Evolutionary conservation across 2,113 vertebrate species (phyloP).

Genomic region (Xyrauchen texanus): DNA sequence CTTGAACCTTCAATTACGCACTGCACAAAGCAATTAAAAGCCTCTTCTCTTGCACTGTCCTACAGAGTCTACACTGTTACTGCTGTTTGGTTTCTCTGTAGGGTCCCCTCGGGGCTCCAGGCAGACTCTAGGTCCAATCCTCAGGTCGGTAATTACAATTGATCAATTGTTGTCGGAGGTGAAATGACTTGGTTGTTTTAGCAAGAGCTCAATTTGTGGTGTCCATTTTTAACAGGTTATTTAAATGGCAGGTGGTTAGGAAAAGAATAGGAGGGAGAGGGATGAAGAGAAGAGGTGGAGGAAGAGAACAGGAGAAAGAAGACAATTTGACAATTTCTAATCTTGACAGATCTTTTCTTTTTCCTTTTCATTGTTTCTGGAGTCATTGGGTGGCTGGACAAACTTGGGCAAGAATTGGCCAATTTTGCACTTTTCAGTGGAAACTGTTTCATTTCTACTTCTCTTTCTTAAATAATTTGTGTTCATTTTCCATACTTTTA

Average conservation of each 20-base stretch:
- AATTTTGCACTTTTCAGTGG: conserved; percentile 41
- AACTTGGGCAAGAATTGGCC: conserved; percentile 42
- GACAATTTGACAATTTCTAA: conserved; percentile 47
- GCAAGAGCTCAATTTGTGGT: conserved; percentile 66
- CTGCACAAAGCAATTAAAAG: conserved; percentile 98
- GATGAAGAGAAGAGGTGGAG: conserved; percentile 11
- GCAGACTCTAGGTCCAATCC: conserved; percentile 63
- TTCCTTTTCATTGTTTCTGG: conserved; percentile 42
- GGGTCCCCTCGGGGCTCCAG: conserved; percentile 73
- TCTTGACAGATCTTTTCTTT: conserved; percentile 44
- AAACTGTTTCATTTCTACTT: conserved; percentile 30
- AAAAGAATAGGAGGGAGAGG: conserved; percentile 25
- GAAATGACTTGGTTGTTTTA: conserved; percentile 73
- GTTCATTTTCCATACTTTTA: conserved; percentile 34
- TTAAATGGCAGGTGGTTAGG: conserved; percentile 54
- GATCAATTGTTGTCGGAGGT: conserved; percentile 76
- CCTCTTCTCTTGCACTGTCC: conserved; percentile 86
- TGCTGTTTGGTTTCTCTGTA: conserved; percentile 80
- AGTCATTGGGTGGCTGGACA: not conserved
- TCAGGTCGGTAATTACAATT: conserved; percentile 81
- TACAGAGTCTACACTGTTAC: conserved; percentile 92
- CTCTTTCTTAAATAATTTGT: conserved; percentile 27
- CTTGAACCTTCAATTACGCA: conserved; percentile 95
- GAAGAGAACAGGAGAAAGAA: conserved; percentile 27
- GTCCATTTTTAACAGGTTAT: conserved; percentile 58